phyloP scores from a whole-genome alignment of 2,888 invertebrate genomes.

The Raillietiella orientalis region DNA sequence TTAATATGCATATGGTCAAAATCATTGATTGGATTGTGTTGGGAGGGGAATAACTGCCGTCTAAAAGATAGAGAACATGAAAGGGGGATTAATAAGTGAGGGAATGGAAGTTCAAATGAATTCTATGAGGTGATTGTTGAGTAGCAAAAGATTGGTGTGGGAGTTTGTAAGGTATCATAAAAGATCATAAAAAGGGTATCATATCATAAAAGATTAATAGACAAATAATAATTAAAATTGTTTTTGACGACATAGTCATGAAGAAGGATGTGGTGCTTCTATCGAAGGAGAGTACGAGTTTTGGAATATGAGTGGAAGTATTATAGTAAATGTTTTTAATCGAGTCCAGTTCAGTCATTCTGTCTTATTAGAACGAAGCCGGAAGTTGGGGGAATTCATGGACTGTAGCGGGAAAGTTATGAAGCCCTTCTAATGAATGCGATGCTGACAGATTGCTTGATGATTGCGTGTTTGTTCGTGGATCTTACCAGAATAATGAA shows the following conservation, averaged over 20 bases:
- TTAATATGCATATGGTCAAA: slow-evolving; percentile 29
- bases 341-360: slow-evolving; percentile 2
- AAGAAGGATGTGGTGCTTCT: slow-evolving; percentile 28
- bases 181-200: too few species aligned
- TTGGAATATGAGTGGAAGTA: slow-evolving; percentile 19
- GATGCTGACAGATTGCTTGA: slow-evolving; percentile 5
- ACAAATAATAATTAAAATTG: slow-evolving; percentile 22
- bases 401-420: slow-evolving; percentile 4
- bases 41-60: slow-evolving; percentile 23
- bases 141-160: too few species aligned
- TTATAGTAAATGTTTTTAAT: too few species aligned
- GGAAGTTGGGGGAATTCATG: too few species aligned
- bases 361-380: slow-evolving; percentile 7
- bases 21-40: slow-evolving; percentile 27
- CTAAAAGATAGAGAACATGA: slow-evolving; percentile 23
- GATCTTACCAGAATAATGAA: slow-evolving; percentile 27
- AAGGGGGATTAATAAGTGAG: slow-evolving; percentile 12
- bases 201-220: too few species aligned
- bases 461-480: slow-evolving; percentile 9
- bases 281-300: slow-evolving; percentile 25
- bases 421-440: slow-evolving; percentile 6
- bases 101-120: slow-evolving; percentile 5
- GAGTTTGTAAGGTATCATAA: too few species aligned
- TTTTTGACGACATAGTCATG: slow-evolving; percentile 24
- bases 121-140: slow-evolving; percentile 6